A percentile compares a stretch with the other conserved stretches of the same genome.
Conservation (phyloP, 2,113 vertebrate species). For the Illadopsis cleaveri region DNA sequence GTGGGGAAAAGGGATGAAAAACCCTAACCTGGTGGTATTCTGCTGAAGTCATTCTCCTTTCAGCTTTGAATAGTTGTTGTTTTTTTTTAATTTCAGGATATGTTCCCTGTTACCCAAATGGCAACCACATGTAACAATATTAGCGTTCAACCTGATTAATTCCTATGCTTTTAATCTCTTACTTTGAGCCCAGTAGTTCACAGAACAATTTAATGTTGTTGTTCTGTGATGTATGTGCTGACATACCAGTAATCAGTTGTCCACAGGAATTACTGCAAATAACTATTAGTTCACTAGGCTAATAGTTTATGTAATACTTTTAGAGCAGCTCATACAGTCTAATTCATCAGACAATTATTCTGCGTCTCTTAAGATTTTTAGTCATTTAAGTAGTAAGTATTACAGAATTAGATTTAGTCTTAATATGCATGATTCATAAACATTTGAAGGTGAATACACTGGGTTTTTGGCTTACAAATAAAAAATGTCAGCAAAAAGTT, state of each 20-base stretch:
- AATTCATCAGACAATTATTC: conserved; percentile 39
- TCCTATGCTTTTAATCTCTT: background rate
- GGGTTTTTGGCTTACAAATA: background rate
- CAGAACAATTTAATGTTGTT: background rate
- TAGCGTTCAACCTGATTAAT: background rate
- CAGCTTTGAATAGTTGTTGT: background rate
- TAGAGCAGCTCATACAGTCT: background rate
- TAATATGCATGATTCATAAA: conserved; percentile 8
- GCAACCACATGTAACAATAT: background rate
- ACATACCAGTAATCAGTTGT: conserved; percentile 6
- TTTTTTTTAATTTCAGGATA: background rate
- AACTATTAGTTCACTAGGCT: conserved; percentile 4
- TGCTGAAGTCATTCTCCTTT: background rate
- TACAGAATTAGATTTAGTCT: conserved; percentile 8
- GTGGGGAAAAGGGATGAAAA: background rate
- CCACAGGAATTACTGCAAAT: conserved; percentile 12
- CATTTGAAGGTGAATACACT: background rate
- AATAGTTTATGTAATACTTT: conserved; percentile 11
- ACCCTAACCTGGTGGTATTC: background rate
- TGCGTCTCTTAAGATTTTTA: conserved; percentile 26
- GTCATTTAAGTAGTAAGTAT: conserved; percentile 15
- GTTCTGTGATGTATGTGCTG: background rate
- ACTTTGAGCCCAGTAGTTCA: background rate
- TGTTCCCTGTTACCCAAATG: background rate
- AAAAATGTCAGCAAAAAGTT: conserved; percentile 2